Percentiles rank a stretch among this genome's conserved stretches.
These are phyloP conservation scores for Ibidorhyncha struthersii DNA, from an alignment of 2,113 vertebrate species.

Conservation along the genomic window DNA sequence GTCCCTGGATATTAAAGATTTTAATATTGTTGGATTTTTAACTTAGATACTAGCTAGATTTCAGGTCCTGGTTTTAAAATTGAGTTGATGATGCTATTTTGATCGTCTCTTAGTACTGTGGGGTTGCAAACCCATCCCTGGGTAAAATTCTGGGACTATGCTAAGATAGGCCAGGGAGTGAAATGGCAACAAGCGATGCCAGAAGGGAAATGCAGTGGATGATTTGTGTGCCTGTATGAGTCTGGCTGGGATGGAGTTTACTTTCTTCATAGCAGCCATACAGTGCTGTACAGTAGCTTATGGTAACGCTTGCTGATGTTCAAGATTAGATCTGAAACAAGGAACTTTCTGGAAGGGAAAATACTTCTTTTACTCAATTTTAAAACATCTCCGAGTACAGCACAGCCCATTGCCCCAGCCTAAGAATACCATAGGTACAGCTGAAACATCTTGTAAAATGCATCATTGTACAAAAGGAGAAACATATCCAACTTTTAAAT, in stretches of 20 bases:
- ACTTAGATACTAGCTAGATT: not conserved
- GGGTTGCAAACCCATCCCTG: not conserved
- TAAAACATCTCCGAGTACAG: not conserved
- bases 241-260: not conserved
- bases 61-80: not conserved
- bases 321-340: not conserved
- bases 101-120: not conserved
- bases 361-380: not conserved
- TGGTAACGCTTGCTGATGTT: not conserved
- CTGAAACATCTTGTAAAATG: not conserved
- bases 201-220: rapidly evolving
- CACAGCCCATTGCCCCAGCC: not conserved
- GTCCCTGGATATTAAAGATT: not conserved
- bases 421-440: not conserved
- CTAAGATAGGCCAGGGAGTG: not conserved
- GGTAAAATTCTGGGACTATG: not conserved
- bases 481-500: not conserved
- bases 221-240: not conserved
- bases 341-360: not conserved
- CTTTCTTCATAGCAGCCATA: not conserved
- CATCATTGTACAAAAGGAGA: not conserved
- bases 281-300: not conserved
- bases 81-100: not conserved
- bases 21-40: not conserved
- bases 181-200: not conserved